Evolutionary conservation across 92 coral and sea anemone species (phyloP), one percentile per base, ranked within the genome.

Genomic region (Palythoa grandiflora): DNA sequence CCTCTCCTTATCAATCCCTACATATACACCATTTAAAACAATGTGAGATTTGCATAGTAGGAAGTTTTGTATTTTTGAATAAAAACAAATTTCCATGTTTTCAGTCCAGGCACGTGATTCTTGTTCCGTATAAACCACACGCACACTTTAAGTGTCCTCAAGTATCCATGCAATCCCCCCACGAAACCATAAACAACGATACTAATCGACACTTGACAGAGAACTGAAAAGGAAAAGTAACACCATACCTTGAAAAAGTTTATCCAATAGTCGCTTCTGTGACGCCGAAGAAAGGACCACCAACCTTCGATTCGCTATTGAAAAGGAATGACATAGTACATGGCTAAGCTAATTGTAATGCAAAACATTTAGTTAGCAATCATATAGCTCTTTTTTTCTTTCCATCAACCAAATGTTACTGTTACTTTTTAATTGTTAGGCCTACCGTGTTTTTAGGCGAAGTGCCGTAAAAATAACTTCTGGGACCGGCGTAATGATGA

Each of bases 211-310:
- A 52, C 57, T 12, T 0, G 57, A 52, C 57, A 52, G 12, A 6
- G 57, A 52, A 52, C 57, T 52, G 12, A 52, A 52, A 6, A 52
- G 57, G 57, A 52, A 52, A 52, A 63, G 28, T 10, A 1, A 19
- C 28, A 63, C 5, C 5, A 19, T 63, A 63, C 70, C 70, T 63
- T 63, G 28, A 70, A 70, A 70, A 70, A 70, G 15, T 13, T 7
- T 70, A 70, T 70, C 74, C 44, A 70, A 28, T 35, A 70, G 40
- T 70, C 47, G 74, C 74, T 70, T 70, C 74, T 70, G 74, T 70
- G 74, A 5, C 74, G 74, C 44, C 47, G 40, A 70, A 70, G 74
- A 13, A 70, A 70, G 40, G 74, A 70, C 74, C 74, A 70, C 74
- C 74, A 28, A 5, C 74, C 74, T 13, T 70, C 74, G 40, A 70